Percentiles rank a stretch among this genome's conserved stretches.
These are phyloP conservation scores for Zeus faber DNA, from an alignment of 2,113 vertebrate genomes.

Conservation along the genomic window DNA sequence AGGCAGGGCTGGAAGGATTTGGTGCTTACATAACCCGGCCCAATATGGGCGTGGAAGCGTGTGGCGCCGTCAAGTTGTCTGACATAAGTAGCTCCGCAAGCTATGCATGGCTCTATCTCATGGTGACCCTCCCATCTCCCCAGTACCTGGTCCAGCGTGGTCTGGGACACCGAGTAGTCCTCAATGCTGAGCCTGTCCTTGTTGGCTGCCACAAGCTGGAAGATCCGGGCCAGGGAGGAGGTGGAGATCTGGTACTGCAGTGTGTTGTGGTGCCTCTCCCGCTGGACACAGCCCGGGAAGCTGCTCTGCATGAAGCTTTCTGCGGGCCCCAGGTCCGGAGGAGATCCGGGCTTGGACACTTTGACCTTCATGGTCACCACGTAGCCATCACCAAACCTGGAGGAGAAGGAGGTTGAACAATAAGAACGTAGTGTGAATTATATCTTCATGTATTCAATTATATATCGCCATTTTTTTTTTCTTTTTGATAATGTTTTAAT, in stretches of 20 bases:
- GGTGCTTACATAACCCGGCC: too few species aligned
- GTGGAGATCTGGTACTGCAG: conserved; percentile 91
- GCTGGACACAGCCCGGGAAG: conserved; percentile 87
- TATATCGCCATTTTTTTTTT: too few species aligned
- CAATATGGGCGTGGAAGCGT: too few species aligned
- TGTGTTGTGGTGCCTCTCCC: conserved; percentile 92
- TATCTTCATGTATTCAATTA: too few species aligned
- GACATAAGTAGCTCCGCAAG: too few species aligned
- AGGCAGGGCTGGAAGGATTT: too few species aligned
- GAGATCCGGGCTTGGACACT: conserved; percentile 72
- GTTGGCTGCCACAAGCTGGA: conserved; percentile 90
- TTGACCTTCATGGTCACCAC: conserved; percentile 94
- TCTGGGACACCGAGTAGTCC: conserved; percentile 95
- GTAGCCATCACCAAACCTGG: conserved; percentile 95
- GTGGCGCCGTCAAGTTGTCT: too few species aligned
- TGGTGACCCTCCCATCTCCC: neutral
- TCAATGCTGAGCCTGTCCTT: conserved; percentile 90
- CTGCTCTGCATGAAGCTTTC: conserved; percentile 86
- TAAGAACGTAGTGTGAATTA: too few species aligned
- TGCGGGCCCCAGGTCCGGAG: conserved; percentile 81
- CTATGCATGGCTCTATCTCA: neutral
- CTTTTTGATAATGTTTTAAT: too few species aligned
- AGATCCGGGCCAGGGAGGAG: conserved; percentile 90
- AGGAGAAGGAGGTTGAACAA: too few species aligned
- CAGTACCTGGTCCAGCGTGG: conserved; percentile 91